phyloP scores from a whole-genome alignment of 2,888 invertebrate species.

The Deladenus siricidicola region DNA sequence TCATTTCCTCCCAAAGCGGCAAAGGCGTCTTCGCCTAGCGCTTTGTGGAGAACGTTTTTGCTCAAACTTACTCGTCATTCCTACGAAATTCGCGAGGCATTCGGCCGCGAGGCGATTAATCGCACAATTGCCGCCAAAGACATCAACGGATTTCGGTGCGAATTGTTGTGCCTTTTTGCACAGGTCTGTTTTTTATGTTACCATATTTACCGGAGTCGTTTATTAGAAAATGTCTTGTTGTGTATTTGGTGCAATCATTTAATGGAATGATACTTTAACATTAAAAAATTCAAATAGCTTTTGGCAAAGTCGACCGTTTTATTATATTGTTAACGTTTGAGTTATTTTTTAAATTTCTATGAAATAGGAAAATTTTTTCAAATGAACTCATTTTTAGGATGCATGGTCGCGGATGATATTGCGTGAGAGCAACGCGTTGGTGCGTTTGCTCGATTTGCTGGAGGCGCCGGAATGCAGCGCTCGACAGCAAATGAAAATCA shows the following conservation, averaged over 20 bases:
- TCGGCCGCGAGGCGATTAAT: conserved; percentile 19
- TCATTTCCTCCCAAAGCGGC: no score
- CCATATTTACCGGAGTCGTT: neutral
- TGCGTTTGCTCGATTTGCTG: conserved; percentile 32
- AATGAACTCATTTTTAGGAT: conserved; percentile 25
- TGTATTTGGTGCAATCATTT: no score
- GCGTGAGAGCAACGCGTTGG: conserved; percentile 38
- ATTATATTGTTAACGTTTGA: neutral
- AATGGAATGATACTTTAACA: no score
- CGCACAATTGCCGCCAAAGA: conserved; percentile 5
- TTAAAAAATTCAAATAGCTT: no score
- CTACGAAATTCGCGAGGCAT: conserved; percentile 25
- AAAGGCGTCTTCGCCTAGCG: neutral
- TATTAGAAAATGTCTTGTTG: no score
- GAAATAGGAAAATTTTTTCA: neutral
- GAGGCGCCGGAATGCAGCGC: neutral
- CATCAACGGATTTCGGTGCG: conserved; percentile 12
- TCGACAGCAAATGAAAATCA: conserved; percentile 8
- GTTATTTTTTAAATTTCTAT: neutral
- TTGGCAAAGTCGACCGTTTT: no score
- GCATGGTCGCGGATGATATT: conserved; percentile 42
- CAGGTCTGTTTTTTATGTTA: conserved; percentile 7
- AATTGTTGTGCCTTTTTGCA: conserved; percentile 21
- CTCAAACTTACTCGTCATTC: conserved; percentile 17
- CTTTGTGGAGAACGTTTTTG: conserved; percentile 16